Evolutionary conservation across 1,140 invertebrate species (phyloP).

Genomic region (Drosophila eugracilis): DNA sequence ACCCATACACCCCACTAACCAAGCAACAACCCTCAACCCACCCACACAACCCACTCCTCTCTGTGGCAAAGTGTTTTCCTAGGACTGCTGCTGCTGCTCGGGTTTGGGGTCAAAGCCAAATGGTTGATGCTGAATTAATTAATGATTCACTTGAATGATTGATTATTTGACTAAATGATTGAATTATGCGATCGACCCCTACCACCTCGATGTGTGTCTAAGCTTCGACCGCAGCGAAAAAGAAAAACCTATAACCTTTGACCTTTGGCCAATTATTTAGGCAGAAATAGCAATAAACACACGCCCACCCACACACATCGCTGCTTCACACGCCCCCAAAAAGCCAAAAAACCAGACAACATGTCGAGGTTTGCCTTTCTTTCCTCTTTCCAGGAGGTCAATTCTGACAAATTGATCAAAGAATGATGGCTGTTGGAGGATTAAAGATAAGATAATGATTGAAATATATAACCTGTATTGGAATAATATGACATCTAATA

Average conservation of each 20-base stretch:
- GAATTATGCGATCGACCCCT: conserved; percentile 64
- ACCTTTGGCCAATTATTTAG: conserved; percentile 75
- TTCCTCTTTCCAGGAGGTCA: neutral
- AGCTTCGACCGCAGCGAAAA: conserved; percentile 20
- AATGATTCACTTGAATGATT: conserved; percentile 81
- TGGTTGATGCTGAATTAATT: conserved; percentile 76
- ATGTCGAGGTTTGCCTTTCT: neutral
- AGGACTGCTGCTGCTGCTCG: conserved; percentile 11
- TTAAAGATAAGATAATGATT: too few species aligned
- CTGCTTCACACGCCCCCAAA: neutral
- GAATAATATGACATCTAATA: too few species aligned
- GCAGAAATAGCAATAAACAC: conserved; percentile 36
- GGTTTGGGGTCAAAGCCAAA: conserved; percentile 70
- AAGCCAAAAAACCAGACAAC: neutral
- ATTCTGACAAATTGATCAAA: conserved; percentile 47
- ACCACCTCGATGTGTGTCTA: neutral
- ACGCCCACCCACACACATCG: conserved; percentile 32
- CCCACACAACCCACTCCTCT: neutral
- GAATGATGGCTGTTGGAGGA: neutral
- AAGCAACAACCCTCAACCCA: neutral
- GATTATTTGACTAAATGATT: conserved; percentile 77
- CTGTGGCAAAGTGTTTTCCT: conserved; percentile 20
- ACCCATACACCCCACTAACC: neutral
- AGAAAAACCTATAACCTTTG: conserved; percentile 56
- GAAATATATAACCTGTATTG: too few species aligned